Base-by-base conservation (phyloP, 2,888 invertebrate genomes). In the Protula sp. region DNA sequence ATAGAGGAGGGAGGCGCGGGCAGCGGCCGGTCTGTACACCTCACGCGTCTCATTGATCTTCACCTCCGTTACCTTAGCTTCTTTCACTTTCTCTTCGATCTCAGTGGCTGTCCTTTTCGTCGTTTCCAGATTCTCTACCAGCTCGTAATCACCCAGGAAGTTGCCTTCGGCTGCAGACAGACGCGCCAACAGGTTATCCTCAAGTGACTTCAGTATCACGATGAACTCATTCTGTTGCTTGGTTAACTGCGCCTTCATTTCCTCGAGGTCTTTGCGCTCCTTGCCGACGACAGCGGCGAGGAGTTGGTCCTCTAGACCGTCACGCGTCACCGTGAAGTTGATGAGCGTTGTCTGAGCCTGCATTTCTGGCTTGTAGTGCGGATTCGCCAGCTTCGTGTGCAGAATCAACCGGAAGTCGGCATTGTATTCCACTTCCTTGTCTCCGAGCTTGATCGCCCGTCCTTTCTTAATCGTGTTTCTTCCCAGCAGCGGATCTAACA, bases 281-380 rank as follows among this genome's bases (percentile, higher is more conserved):
- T 93, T 94, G 83, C 94, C 93, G 0, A 95, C 95, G 19, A 95
- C 95, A 85, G 94, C 94, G 24, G 94, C 95, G 60, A 97, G 83
- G 24, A 97, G 84, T 81, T 95, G 95, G 81, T 97, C 95, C 84
- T 95, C 95, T 52, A 97, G 83, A 5, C 95, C 95, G 77, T 95
- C 94, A 74, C 92, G 86, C 3, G 95, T 97, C 5, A 97, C 95
- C 9, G 95, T 95, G 75, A 97, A 97, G 83, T 97, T 95, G 66
- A 95, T 94, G 61, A 97, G 84, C 1, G 95, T 94, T 0, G 94
- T 92, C 83, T 95, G 95, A 22, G 95, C 95, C 83, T 97, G 95
- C 91, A 95, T 92, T 85, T 97, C 95, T 1, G 95, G 95, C 78
- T 95, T 93, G 80, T 95, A 97, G 83, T 95, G 95, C 9, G 95